Percentiles rank a stretch among this genome's conserved stretches.
phyloP scores from a whole-genome alignment of 2,888 invertebrate species.

The Trichogramma dendrolimi region DNA sequence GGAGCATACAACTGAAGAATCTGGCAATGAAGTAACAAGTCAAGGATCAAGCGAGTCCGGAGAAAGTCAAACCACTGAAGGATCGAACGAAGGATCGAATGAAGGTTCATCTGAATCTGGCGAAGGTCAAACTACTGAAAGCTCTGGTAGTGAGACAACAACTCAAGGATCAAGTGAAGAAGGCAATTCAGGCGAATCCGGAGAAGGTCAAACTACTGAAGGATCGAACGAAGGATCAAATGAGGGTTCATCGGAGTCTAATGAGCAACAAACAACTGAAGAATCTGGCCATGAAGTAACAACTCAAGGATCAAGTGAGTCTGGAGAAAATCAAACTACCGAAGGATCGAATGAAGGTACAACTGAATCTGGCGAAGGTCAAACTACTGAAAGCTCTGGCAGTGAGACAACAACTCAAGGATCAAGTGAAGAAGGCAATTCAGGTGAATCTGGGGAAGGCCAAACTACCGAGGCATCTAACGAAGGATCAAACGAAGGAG shows the following conservation, averaged over 20 bases:
- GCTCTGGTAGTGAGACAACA: not conserved
- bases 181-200: not conserved
- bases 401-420: not conserved
- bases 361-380: not conserved
- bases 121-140: not conserved
- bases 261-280: not conserved
- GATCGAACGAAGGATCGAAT: not conserved
- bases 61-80: not conserved
- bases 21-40: not conserved
- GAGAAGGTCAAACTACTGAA: not conserved
- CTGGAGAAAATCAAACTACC: not conserved
- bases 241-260: not conserved
- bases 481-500: conserved; percentile 6
- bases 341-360: not conserved
- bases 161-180: not conserved
- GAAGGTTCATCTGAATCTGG: not conserved
- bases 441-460: not conserved
- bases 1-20: conserved; percentile 5
- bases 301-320: not conserved
- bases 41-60: not conserved
- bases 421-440: not conserved
- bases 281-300: not conserved
- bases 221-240: not conserved
- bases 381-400: not conserved
- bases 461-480: not conserved